These are phyloP conservation scores for Adelosebastes latens DNA, from an alignment of 2,797 vertebrate genomes.

Conservation along the genomic window DNA sequence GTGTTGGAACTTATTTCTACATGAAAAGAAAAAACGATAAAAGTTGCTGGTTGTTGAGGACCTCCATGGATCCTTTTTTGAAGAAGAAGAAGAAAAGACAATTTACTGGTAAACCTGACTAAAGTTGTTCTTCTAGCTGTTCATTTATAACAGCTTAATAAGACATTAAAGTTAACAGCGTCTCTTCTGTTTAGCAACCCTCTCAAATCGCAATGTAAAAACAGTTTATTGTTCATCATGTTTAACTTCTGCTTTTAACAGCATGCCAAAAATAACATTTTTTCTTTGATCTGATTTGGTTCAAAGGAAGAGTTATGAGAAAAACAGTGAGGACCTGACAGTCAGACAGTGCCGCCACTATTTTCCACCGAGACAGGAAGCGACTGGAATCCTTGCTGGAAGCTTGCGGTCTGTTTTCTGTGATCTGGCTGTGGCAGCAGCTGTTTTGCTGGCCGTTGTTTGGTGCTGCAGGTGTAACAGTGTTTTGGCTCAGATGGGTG, in stretches of 20 bases:
- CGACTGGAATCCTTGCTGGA: conserved; percentile 24
- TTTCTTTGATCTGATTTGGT: not conserved
- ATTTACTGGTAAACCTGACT: not conserved
- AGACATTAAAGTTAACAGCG: too few relatives aligned
- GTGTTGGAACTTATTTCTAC: not conserved
- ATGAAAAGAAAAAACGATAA: not conserved
- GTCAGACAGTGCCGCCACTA: not conserved
- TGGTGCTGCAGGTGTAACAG: conserved; percentile 29
- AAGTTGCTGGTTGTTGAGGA: not conserved
- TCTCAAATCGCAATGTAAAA: not conserved
- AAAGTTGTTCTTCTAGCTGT: not conserved
- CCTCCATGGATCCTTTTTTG: not conserved
- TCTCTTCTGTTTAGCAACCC: too few relatives aligned
- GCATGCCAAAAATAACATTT: not conserved
- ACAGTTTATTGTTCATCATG: not conserved
- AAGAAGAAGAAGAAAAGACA: not conserved
- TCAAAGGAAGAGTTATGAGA: not conserved
- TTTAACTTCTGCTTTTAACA: not conserved
- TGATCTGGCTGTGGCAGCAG: conserved; percentile 13
- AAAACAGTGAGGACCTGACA: not conserved
- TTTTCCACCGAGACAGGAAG: conserved; percentile 21
- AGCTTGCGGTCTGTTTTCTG: not conserved
- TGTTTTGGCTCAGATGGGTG: conserved; percentile 37
- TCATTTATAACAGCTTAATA: not conserved
- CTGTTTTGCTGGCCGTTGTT: conserved; percentile 12